A percentile compares a stretch with the other conserved stretches of the same genome.
Conservation (phyloP, 30 jellyfish, hydroid and myxozoan genomes). For the Aurelia coerulea region DNA sequence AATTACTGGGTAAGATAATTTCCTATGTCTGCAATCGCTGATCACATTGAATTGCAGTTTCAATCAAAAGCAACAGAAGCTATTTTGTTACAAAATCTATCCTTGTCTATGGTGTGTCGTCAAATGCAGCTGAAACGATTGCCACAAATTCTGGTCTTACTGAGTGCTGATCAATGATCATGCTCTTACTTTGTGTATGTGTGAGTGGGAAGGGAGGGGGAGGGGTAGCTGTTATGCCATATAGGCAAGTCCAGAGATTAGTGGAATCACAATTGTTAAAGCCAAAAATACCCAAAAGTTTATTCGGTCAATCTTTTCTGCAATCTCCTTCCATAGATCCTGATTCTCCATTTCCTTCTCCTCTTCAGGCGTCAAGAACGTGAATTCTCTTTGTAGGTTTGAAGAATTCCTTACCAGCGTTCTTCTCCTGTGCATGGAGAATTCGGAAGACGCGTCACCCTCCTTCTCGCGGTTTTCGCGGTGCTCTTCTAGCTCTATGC, state of each 20-base stretch:
- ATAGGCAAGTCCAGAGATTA: neutral
- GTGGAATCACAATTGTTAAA: neutral
- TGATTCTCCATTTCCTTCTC: conserved; percentile 44
- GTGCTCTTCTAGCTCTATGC: neutral
- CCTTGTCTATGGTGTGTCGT: too few species aligned
- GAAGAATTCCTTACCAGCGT: conserved; percentile 1
- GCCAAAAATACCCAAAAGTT: conserved; percentile 6
- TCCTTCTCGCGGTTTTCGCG: neutral
- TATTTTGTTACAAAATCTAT: too few species aligned
- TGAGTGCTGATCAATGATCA: too few species aligned
- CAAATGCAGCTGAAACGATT: too few species aligned
- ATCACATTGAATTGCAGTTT: too few species aligned
- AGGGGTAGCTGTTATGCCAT: too few species aligned
- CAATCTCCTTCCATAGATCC: conserved; percentile 46
- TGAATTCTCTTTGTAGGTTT: neutral
- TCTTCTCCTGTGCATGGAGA: conserved; percentile 35
- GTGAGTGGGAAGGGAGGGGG: too few species aligned
- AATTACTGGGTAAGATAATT: too few species aligned
- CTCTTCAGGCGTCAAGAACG: conserved; percentile 44
- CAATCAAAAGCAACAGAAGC: too few species aligned
- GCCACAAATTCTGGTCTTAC: too few species aligned
- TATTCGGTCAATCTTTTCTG: conserved; percentile 22
- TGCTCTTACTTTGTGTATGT: too few species aligned
- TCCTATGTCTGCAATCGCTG: too few species aligned
- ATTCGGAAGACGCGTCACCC: neutral